phyloP scores from a whole-genome alignment of 2,797 vertebrate species.

The Podarcis siculus region DNA sequence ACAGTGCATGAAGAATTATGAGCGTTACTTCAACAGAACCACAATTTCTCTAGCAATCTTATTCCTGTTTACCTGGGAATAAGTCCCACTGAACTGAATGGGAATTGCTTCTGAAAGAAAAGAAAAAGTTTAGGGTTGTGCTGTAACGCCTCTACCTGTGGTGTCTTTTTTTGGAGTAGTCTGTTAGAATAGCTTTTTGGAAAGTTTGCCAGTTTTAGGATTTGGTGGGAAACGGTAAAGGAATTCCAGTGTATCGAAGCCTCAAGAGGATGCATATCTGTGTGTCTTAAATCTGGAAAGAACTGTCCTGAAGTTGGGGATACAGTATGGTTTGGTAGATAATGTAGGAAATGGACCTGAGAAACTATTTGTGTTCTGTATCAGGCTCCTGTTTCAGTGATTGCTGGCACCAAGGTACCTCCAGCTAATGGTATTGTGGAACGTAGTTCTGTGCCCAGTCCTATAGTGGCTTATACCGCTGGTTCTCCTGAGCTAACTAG shows the following conservation, averaged over 20 bases:
- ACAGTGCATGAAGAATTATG: neutral
- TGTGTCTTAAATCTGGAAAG: neutral
- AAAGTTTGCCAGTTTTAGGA: neutral
- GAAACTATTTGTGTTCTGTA: neutral
- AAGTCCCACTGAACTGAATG: neutral
- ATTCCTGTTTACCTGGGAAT: neutral
- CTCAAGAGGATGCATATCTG: neutral
- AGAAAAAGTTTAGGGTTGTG: neutral
- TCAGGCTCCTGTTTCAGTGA: neutral
- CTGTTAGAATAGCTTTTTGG: neutral
- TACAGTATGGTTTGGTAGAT: neutral
- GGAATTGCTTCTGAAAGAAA: neutral
- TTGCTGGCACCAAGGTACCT: neutral
- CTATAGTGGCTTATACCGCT: neutral
- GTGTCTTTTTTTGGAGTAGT: neutral
- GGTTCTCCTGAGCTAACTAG: neutral
- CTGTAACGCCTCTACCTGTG: neutral
- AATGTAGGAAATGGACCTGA: neutral
- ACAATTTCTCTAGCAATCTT: neutral
- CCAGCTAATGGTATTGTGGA: neutral
- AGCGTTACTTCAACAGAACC: neutral
- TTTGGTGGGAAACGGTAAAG: neutral
- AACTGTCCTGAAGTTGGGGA: neutral
- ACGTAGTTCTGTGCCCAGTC: neutral
- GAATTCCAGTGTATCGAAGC: neutral